Percentiles rank a stretch among this genome's conserved stretches.
These are phyloP conservation scores for Drosophila melanogaster DNA, from an alignment of 1,140 invertebrate genomes.

Conservation along the genomic window Release_6_plus_ISO1_MT NT_033777.3:7763001-7763500, in stretches of 20 bases:
- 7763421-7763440: slow-evolving; percentile 78
- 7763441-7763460: slow-evolving; percentile 76
- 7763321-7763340: slow-evolving; percentile 85
- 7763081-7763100: slow-evolving; percentile 84
- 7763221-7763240: slow-evolving; percentile 87
- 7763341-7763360: slow-evolving; percentile 19
- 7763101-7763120: slow-evolving; percentile 83
- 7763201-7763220: slow-evolving; percentile 84
- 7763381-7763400: slow-evolving; percentile 55
- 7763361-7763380: slow-evolving; percentile 72
- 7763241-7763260: slow-evolving; percentile 92
- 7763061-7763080: slow-evolving; percentile 85
- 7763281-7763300: slow-evolving; percentile 91
- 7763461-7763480: slow-evolving; percentile 65
- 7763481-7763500: slow-evolving; percentile 73
- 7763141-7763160: slow-evolving; percentile 88
- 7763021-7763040: slow-evolving; percentile 42
- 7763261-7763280: slow-evolving; percentile 89
- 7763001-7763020: no score
- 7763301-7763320: slow-evolving; percentile 90
- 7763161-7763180: slow-evolving; percentile 89
- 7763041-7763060: slow-evolving; percentile 87
- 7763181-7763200: slow-evolving; percentile 92
- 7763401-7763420: slow-evolving; percentile 37
- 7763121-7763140: slow-evolving; percentile 85